Conservation (phyloP, 2,888 invertebrate genomes). For the Acrobasis suavella region DNA sequence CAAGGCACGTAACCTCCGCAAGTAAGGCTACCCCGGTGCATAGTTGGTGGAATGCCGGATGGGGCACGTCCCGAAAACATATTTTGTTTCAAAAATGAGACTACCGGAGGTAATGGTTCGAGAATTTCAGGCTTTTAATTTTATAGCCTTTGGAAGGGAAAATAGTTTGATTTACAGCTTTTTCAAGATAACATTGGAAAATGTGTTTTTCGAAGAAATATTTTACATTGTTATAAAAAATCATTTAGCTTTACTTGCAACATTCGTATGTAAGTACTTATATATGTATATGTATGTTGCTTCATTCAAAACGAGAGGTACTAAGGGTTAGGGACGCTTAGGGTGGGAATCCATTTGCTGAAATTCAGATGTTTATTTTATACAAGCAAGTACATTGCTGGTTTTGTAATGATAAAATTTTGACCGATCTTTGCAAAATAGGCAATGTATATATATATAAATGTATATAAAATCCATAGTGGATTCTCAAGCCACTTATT, state of each 20-base stretch:
- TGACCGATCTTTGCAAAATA: too few relatives aligned
- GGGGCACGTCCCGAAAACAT: slow-evolving; percentile 43
- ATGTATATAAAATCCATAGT: too few relatives aligned
- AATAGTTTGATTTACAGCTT: neutral
- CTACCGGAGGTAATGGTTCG: slow-evolving; percentile 52
- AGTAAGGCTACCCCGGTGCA: slow-evolving; percentile 49
- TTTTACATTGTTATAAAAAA: neutral
- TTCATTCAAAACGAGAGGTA: too few relatives aligned
- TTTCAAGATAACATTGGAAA: neutral
- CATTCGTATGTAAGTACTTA: too few relatives aligned
- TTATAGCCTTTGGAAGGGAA: slow-evolving; percentile 24
- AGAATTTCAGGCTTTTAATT: slow-evolving; percentile 54
- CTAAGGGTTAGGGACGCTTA: too few relatives aligned
- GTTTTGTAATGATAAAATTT: too few relatives aligned
- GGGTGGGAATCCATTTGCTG: too few relatives aligned
- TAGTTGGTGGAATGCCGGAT: slow-evolving; percentile 47
- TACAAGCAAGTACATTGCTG: too few relatives aligned
- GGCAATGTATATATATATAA: too few relatives aligned
- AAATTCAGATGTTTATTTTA: too few relatives aligned
- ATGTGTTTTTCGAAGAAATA: neutral
- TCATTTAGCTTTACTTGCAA: neutral
- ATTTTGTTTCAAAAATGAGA: slow-evolving; percentile 42
- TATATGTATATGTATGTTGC: too few relatives aligned
- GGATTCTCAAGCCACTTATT: too few relatives aligned
- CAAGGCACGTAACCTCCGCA: slow-evolving; percentile 61